A percentile compares a stretch with the other conserved stretches of the same genome.
Conservation (phyloP, 2,113 vertebrate species). For the Alligator mississippiensis region DNA sequence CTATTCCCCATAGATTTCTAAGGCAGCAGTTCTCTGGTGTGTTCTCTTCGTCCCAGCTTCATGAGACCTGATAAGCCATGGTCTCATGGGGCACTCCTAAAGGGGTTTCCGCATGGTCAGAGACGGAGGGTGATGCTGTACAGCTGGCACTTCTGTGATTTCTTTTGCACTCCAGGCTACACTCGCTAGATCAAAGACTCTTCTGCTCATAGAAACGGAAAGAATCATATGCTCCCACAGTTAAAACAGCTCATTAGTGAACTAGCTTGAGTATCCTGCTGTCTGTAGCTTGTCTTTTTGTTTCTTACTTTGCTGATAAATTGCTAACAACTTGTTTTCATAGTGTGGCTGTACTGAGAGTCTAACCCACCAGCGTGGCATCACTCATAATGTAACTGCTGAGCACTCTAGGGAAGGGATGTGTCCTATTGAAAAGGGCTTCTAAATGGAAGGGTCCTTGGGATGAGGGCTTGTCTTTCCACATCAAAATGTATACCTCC, state of each 20-base stretch:
- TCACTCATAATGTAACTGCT: background rate
- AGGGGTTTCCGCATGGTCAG: background rate
- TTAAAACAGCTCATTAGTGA: background rate
- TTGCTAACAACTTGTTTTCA: background rate
- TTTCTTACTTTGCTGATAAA: background rate
- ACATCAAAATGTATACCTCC: background rate
- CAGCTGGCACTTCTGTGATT: background rate
- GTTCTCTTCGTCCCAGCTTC: background rate
- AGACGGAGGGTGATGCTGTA: background rate
- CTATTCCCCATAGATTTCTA: too few relatives aligned
- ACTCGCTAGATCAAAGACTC: background rate
- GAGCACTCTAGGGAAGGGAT: background rate
- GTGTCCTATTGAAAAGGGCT: background rate
- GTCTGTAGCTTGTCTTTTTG: background rate
- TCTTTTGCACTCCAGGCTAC: background rate
- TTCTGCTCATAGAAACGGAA: background rate
- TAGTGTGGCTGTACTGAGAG: background rate
- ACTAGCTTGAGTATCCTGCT: background rate
- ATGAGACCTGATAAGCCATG: background rate
- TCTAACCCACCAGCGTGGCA: background rate
- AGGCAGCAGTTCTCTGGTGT: background rate
- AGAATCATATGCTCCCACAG: background rate
- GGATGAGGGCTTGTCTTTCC: background rate
- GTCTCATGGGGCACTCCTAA: background rate
- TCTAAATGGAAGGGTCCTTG: background rate